phyloP scores from a whole-genome alignment of 2,113 vertebrate genomes.

The Arothron firmamentum region DNA sequence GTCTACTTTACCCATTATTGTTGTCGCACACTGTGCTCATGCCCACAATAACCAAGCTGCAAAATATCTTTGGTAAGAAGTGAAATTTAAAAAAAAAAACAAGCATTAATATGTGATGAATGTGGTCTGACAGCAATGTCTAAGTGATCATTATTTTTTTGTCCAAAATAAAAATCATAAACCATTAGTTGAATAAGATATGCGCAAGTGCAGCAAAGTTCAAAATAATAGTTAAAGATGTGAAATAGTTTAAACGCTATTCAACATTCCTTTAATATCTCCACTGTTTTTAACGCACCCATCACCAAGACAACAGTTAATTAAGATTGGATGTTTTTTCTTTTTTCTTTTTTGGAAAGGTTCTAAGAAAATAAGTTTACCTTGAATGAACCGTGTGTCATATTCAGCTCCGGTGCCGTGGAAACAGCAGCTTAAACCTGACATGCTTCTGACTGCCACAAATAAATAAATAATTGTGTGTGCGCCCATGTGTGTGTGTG shows the following conservation, averaged over 20 bases:
- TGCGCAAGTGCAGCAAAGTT: background rate
- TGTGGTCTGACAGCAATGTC: too few species aligned
- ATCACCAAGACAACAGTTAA: constrained; percentile 35
- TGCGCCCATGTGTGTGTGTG: background rate
- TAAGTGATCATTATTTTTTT: too few species aligned
- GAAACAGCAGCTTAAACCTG: background rate
- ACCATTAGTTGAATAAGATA: background rate
- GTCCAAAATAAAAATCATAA: too few species aligned
- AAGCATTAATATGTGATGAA: too few species aligned
- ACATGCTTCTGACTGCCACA: too few species aligned
- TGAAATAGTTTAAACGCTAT: background rate
- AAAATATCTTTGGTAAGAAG: background rate
- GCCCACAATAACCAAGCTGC: background rate
- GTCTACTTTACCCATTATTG: background rate
- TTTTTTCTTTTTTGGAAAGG: constrained; percentile 12
- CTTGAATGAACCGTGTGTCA: background rate
- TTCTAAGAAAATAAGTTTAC: constrained; percentile 29
- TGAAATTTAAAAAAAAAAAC: too few species aligned
- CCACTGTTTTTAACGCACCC: background rate
- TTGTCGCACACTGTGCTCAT: too few species aligned
- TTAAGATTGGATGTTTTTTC: constrained; percentile 9
- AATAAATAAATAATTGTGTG: too few species aligned
- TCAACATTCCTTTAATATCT: too few species aligned
- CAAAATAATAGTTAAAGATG: background rate
- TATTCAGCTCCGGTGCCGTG: background rate